Evolutionary conservation across 2,888 invertebrate species (phyloP), one percentile per base, ranked within the genome.

Genomic region (Nesidiocoris tenuis): DNA sequence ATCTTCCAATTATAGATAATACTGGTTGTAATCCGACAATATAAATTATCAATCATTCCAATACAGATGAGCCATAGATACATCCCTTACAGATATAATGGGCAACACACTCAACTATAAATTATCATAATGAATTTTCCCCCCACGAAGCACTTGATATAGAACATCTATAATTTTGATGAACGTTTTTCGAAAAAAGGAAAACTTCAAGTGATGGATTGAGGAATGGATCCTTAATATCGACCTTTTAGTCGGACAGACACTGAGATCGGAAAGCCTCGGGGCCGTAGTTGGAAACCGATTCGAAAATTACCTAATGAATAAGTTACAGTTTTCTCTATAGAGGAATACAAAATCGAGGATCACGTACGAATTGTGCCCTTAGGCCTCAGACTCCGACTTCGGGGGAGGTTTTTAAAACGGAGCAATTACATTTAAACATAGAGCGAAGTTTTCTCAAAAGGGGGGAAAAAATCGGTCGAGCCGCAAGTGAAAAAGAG

Each of bases 241-340:
- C 59, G 70, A 59, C 59, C 70, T 70, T 68, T 68, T 21, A 56
- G 66, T 16, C 22, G 23, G 59, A 70, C 67, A 19, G 66, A 54
- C 66, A 21, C 1, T 25, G 25, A 24, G 21, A 12, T n/a, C 24
- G 64, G 68, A 18, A 59, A 18, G 18, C 54, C 66, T 39, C 22
- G 68, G 24, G 59, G 59, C 59, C 59, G 19, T 59, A 7, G 39
- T 70, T 24, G 59, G 57, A 70, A 57, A 70, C 70, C 70, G 22
- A 70, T 70, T 59, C 24, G 70, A 25, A 70, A 70, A 70, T 70
- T 70, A 70, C 70, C 70, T 70, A 70, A 70, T 70, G 70, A 70
- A 70, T 70, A 70, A 70, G 70, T 70, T 70, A 70, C 70, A 22
- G 59, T 70, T 70, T 70, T 67, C 67, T 59, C 39, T 39, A 39